phyloP scores from a whole-genome alignment of 2,797 vertebrate species.

The Lutjanus argentimaculatus region DNA sequence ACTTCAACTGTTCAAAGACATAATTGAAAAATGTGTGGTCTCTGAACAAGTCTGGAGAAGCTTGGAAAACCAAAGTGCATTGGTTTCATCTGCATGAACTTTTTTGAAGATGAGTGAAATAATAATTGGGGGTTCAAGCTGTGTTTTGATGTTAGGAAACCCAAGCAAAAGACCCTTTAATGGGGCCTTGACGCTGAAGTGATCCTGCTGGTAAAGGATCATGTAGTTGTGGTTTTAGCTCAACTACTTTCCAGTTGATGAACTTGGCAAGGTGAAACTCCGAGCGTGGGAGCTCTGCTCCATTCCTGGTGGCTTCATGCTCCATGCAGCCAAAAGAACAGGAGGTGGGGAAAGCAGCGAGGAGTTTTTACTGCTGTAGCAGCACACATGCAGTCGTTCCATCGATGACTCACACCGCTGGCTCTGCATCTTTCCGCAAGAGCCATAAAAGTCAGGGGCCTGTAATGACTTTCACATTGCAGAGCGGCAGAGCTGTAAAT shows the following conservation, averaged over 20 bases:
- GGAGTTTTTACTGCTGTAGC: conserved; percentile 55
- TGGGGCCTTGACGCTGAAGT: conserved; percentile 16
- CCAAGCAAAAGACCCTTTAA: conserved; percentile 24
- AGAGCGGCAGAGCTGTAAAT: conserved; percentile 63
- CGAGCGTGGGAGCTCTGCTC: conserved; percentile 59
- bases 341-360: conserved; percentile 36
- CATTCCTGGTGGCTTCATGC: conserved; percentile 31
- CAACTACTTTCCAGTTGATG: conserved; percentile 57
- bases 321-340: conserved; percentile 58
- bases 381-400: conserved; percentile 55
- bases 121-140: conserved; percentile 43
- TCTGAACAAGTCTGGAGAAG: conserved; percentile 31
- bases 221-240: conserved; percentile 50
- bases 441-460: conserved; percentile 72
- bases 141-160: conserved; percentile 49
- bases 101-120: conserved; percentile 45
- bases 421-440: conserved; percentile 76
- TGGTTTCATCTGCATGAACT: conserved; percentile 25
- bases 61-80: conserved; percentile 28
- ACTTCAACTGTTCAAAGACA: conserved; percentile 36
- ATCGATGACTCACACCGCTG: conserved; percentile 78
- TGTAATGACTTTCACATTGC: conserved; percentile 79
- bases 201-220: conserved; percentile 18
- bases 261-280: conserved; percentile 42
- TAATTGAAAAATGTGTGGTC: conserved; percentile 23